Evolutionary conservation across 1,140 invertebrate genomes (phyloP), one percentile per base, ranked within the genome.

Genomic region (Whitmania pigra): DNA sequence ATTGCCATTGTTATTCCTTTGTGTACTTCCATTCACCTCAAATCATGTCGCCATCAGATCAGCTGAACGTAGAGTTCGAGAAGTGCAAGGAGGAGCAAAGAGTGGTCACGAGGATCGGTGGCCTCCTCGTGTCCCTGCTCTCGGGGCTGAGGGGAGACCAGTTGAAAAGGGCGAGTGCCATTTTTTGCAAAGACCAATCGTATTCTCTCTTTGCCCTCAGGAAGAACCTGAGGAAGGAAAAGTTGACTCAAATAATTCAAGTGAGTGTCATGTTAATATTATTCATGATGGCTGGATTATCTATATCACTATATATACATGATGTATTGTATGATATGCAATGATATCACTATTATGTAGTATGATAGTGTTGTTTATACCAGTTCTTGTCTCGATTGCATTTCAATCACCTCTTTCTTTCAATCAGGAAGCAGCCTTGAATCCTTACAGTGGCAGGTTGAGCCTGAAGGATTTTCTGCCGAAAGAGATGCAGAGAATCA

Each of bases 141-240:
- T 88, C 89, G 78, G 89, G 88, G 36, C 82, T 85, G 43, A 77
- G 83, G 0, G 89, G 89, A 0, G 88, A 90, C 77, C 83, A 85
- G 31, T 86, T 93, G 73, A 86, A 87, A 72, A 80, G 83, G 72
- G 90, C 89, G 6, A 90, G 93, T 22, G 88, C 93, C 5, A 88
- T 85, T 27, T 99, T 97, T 82, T 97, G 94, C 82, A 87, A 91
- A 67, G 89, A 92, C 54, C 96, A 99, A 81, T 90, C 94, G 75
- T 88, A 92, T 75, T 93, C 93, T 0, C 81, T 96, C 53, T 92
- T 96, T 75, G 86, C 87, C 6, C 84, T 97, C 15, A 88, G 91
- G 71, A 89, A 90, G 75, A 86, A 88, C 53, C 86, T 92, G 66
- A 87, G 89, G 76, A 91, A 94, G 83, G 91, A 97, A 31, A 63